Conservation (phyloP, 1,140 invertebrate species). For the Wasmannia auropunctata region DNA sequence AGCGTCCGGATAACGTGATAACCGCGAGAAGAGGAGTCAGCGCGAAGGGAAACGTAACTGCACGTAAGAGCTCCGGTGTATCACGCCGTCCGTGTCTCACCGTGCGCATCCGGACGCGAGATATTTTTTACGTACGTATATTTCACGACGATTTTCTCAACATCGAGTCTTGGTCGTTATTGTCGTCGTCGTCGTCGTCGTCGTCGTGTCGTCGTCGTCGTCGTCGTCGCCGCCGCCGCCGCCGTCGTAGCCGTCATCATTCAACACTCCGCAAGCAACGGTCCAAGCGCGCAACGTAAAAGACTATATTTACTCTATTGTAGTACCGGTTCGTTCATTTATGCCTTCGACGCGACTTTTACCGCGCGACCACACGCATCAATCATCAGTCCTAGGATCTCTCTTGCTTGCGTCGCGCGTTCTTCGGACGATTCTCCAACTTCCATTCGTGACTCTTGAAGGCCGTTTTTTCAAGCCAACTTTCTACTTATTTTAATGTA, state of each 20-base stretch:
- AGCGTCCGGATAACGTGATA: neutral
- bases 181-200: slow-evolving; percentile 22
- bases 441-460: slow-evolving; percentile 36
- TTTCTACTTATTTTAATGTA: neutral
- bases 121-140: slow-evolving; percentile 14
- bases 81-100: neutral
- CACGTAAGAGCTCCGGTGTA: slow-evolving; percentile 19
- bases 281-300: slow-evolving; percentile 69
- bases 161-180: slow-evolving; percentile 56
- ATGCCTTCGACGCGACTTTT: slow-evolving; percentile 44
- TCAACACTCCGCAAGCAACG: slow-evolving; percentile 56
- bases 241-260: slow-evolving; percentile 31
- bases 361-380: slow-evolving; percentile 31
- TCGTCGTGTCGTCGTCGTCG: slow-evolving; percentile 20
- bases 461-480: neutral
- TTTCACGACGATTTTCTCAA: slow-evolving; percentile 58
- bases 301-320: slow-evolving; percentile 62
- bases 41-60: neutral
- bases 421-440: slow-evolving; percentile 46
- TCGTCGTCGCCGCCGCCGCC: slow-evolving; percentile 23
- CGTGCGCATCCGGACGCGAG: neutral
- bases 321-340: slow-evolving; percentile 52
- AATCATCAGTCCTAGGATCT: slow-evolving; percentile 53
- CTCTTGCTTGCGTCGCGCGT: slow-evolving; percentile 22
- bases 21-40: neutral